Percentiles rank a stretch among this genome's conserved stretches.
Evolutionary conservation across 2,113 vertebrate genomes (phyloP).

Genomic region (Synchiropus splendidus): DNA sequence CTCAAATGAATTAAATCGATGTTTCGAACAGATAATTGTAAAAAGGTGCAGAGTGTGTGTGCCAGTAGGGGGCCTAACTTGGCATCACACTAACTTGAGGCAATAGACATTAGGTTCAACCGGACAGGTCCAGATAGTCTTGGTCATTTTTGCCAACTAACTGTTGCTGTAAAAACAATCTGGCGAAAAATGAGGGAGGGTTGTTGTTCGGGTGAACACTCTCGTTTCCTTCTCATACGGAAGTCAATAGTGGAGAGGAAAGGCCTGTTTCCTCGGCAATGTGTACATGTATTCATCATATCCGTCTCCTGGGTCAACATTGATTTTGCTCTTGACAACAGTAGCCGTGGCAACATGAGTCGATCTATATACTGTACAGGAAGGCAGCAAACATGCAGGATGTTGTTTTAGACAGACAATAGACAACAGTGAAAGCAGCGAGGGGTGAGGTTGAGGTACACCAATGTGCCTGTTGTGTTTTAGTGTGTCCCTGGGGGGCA

Average conservation of each 20-base stretch:
- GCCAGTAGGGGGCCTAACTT: no score
- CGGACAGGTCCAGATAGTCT: no score
- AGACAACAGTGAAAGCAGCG: constrained; percentile 9
- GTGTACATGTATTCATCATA: constrained; percentile 15
- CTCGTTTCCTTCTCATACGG: constrained; percentile 14
- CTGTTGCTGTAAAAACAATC: no score
- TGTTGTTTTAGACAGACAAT: constrained; percentile 18
- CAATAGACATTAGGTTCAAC: no score
- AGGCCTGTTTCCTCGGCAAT: constrained; percentile 16
- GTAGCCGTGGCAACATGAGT: constrained; percentile 33
- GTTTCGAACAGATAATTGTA: no score
- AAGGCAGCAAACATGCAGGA: constrained; percentile 1
- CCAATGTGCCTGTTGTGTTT: no score
- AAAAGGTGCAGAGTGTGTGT: no score
- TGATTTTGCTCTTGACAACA: constrained; percentile 36
- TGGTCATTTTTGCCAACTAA: no score
- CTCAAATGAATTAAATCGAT: no score
- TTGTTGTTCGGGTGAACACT: no score
- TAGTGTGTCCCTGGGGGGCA: background rate
- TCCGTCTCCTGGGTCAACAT: constrained; percentile 31
- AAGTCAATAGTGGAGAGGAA: constrained; percentile 11
- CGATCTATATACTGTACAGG: constrained; percentile 19
- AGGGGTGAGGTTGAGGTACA: constrained; percentile 1
- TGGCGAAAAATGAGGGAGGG: no score
- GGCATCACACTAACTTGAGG: no score